Evolutionary conservation across 2,113 vertebrate species (phyloP).

Genomic region (Malurus melanocephalus): DNA sequence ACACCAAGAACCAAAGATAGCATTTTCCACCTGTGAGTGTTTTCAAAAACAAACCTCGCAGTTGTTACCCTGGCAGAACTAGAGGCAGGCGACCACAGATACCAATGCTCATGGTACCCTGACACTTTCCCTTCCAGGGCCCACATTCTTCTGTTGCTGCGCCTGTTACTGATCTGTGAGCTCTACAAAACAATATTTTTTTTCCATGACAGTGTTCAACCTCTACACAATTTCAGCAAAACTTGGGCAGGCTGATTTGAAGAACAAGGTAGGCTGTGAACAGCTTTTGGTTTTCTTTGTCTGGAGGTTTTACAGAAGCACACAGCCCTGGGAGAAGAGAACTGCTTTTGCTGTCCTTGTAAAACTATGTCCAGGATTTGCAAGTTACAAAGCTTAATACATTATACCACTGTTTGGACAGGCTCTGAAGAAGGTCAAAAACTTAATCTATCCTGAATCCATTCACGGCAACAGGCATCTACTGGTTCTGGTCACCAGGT

Average conservation of each 20-base stretch:
- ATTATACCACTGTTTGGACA: conserved; percentile 6
- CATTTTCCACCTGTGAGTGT: background rate
- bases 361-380: conserved; percentile 32
- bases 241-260: background rate
- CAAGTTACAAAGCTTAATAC: background rate
- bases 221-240: background rate
- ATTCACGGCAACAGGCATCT: background rate
- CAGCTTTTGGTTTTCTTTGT: background rate
- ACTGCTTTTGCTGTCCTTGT: background rate
- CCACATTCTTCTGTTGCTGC: background rate
- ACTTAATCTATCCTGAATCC: background rate
- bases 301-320: background rate
- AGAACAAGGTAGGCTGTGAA: conserved; percentile 6
- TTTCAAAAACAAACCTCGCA: background rate
- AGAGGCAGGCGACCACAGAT: background rate
- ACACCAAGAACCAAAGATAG: background rate
- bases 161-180: background rate
- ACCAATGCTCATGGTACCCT: background rate
- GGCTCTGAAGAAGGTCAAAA: background rate
- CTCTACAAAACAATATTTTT: background rate
- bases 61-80: background rate
- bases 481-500: background rate
- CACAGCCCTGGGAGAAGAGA: background rate
- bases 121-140: background rate
- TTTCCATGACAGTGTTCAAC: background rate